These are phyloP conservation scores for Gila orcuttii DNA, from an alignment of 2,113 vertebrate species.

Conservation along the genomic window DNA sequence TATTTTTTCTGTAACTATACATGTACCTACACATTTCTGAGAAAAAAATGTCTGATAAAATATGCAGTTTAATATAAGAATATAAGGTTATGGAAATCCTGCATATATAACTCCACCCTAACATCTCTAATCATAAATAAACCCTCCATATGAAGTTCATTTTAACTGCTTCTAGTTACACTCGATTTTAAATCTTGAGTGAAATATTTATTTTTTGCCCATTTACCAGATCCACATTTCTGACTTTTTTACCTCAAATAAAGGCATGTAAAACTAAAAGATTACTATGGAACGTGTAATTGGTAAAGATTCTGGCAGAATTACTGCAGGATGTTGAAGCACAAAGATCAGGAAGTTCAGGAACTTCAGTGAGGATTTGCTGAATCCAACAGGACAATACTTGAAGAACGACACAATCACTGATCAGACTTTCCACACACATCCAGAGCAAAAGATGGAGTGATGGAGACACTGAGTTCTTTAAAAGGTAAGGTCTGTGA, in stretches of 20 bases:
- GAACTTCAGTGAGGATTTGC: too few species aligned
- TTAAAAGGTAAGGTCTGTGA: constrained; percentile 24
- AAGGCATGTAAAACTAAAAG: background rate
- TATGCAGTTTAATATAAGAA: too few species aligned
- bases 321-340: background rate
- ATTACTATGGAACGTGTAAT: background rate
- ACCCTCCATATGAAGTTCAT: background rate
- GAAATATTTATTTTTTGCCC: constrained; percentile 10
- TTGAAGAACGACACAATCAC: background rate
- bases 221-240: background rate
- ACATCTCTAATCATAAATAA: background rate
- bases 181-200: background rate
- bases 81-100: background rate
- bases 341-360: background rate
- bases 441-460: background rate
- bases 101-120: background rate
- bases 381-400: too few species aligned
- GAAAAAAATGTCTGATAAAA: background rate
- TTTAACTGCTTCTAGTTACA: background rate
- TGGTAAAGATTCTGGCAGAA: background rate
- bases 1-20: too few species aligned
- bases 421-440: background rate
- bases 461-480: background rate
- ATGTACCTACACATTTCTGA: too few species aligned
- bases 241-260: constrained; percentile 11